Base-by-base conservation (phyloP, 2,797 vertebrate species). In the Tiaroga cobitis region DNA sequence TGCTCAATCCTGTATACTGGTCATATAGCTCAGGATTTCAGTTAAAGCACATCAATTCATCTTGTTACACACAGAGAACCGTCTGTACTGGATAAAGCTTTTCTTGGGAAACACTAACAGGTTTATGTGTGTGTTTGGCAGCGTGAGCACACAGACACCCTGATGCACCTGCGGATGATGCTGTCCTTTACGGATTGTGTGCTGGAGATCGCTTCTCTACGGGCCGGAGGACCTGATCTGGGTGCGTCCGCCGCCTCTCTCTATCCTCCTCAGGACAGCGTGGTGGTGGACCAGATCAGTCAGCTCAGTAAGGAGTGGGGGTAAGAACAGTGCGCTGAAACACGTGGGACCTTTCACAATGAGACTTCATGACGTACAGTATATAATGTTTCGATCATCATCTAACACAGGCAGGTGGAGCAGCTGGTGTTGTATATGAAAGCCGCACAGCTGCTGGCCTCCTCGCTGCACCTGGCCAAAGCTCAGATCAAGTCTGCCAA, bases 271-370 rank as follows among this genome's bases (percentile, higher is more conserved):
- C 98, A 98, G 87, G 98, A 99, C 91, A 99, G 97, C 11, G 96
- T 98, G 82, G 96, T 99, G 1, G 97, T 99, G 76, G 97, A 99
- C 94, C 97, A 99, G 94, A 99, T 99, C 91, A 98, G 97, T 93
- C 98, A 97, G 90, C 96, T 99, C 89, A 99, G 98, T 94, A 98
- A 96, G 90, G 98, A 99, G 56, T 99, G 98, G 98, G 98, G 98
- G 98, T 99, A 89, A 93, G 85, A 67, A 0, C 0, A 15, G 81
- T 76, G 74, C 29, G 11, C 16, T 13, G 18, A 5, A 19, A 24
- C 29, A 73, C 67, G 1, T 16, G 5, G 2, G 16, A 69, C 11
- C n/a, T 51, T 75, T 34, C 75, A 37, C 21, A 46, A n/a, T 63
- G 56, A 74, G 2, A 26, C 39, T 21, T 21, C 10, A 19, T 67